phyloP scores from a whole-genome alignment of 2,113 vertebrate species.

The human region GRCh38 chr1:81857501-81858000 shows the following conservation, averaged over 20 bases:
- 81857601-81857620: not conserved
- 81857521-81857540: conserved; percentile 51
- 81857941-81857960: not conserved
- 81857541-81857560: conserved; percentile 30
- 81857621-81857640: not conserved
- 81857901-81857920: not conserved
- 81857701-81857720: not conserved
- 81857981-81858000: not conserved
- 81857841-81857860: not conserved
- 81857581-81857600: conserved; percentile 44
- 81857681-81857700: not conserved
- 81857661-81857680: not conserved
- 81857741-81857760: not conserved
- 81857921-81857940: not conserved
- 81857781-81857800: not conserved
- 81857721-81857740: not conserved
- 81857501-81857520: conserved; percentile 46
- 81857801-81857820: not conserved
- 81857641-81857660: not conserved
- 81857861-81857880: not conserved
- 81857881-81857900: not conserved
- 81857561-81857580: conserved; percentile 41
- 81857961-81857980: not conserved
- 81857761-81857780: conserved; percentile 10
- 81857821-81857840: not conserved